Conservation (phyloP, 2,888 invertebrate species). For the Drosophila testacea region DNA sequence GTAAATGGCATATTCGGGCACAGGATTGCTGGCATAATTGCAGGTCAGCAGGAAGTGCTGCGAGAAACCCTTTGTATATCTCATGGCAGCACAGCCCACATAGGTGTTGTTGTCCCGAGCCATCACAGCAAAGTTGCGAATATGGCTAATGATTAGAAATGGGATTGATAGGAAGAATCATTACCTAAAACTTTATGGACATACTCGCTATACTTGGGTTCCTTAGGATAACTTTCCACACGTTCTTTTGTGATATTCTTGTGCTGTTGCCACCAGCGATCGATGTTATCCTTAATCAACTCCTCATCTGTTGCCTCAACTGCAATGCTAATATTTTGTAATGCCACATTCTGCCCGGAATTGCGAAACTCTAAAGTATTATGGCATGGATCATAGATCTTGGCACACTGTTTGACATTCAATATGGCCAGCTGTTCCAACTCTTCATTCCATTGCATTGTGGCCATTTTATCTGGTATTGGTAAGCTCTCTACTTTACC, state of each 20-base stretch:
- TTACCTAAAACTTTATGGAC: slow-evolving; percentile 11
- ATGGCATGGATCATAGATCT: slow-evolving; percentile 57
- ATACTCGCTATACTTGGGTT: slow-evolving; percentile 46
- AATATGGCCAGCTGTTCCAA: slow-evolving; percentile 55
- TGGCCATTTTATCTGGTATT: slow-evolving; percentile 63
- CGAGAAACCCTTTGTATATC: slow-evolving; percentile 21
- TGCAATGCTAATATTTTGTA: slow-evolving; percentile 21
- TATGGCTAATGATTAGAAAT: slow-evolving; percentile 16
- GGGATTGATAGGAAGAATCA: neutral
- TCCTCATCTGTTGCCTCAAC: slow-evolving; percentile 23
- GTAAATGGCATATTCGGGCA: slow-evolving; percentile 52
- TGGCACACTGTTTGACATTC: slow-evolving; percentile 58
- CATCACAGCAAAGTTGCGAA: slow-evolving; percentile 69
- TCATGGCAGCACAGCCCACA: slow-evolving; percentile 64
- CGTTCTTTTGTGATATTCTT: slow-evolving; percentile 41
- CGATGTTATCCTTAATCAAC: slow-evolving; percentile 49
- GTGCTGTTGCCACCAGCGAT: slow-evolving; percentile 62
- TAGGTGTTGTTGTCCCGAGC: slow-evolving; percentile 65
- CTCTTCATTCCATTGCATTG: slow-evolving; percentile 57
- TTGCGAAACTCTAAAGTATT: slow-evolving; percentile 55
- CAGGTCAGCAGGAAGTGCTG: slow-evolving; percentile 62
- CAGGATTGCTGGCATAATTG: slow-evolving; percentile 62
- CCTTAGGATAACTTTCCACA: slow-evolving; percentile 53
- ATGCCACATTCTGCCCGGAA: slow-evolving; percentile 64
- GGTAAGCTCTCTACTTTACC: slow-evolving; percentile 48